Evolutionary conservation across 2,888 invertebrate species (phyloP), one percentile per base, ranked within the genome.

Genomic region (Drosophila conformis): DNA sequence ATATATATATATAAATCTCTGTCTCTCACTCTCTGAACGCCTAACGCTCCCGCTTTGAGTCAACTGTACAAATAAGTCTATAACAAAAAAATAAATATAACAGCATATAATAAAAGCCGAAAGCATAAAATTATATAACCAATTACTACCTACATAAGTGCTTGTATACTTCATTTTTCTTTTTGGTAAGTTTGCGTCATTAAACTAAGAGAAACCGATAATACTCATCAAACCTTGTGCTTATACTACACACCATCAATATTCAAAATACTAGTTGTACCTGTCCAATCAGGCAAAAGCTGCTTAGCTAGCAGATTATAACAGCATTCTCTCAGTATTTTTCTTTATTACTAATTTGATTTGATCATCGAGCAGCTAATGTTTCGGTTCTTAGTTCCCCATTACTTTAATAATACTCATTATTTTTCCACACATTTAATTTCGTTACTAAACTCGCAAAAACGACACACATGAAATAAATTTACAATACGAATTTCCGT

Each of bases 121-220:
- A 78, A 66, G 61, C 54, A 61, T 58, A 46, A 58, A 46, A 53
- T 52, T 57, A 69, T 62, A 62, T 70, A 78, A 63, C 38, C 67
- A 73, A 69, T 56, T 76, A 77, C 60, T 76, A 56, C 38, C 25
- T 49, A 29, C 27, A 56, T 66, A 74, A 80, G 61, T 72, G 87
- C 77, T 81, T 74, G 65, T 46, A 76, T 71, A 75, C 69, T 76
- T 80, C 63, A 78, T 79, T 81, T 87, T 83, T 73, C 64, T 63
- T 80, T 81, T 89, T 89, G 88, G 89, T 88, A 86, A 90, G 83
- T 85, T 85, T 72, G 73, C 73, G 82, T 75, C 66, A 72, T 80
- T 69, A 56, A 80, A 80, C 52, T 59, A 64, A 64, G 49, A 73
- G 38, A 76, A 52, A 52, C 61, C 53, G 63, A 66, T 74, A 65